Evolutionary conservation across 2,888 invertebrate species (phyloP).

Genomic region (Crocallis elinguaria): DNA sequence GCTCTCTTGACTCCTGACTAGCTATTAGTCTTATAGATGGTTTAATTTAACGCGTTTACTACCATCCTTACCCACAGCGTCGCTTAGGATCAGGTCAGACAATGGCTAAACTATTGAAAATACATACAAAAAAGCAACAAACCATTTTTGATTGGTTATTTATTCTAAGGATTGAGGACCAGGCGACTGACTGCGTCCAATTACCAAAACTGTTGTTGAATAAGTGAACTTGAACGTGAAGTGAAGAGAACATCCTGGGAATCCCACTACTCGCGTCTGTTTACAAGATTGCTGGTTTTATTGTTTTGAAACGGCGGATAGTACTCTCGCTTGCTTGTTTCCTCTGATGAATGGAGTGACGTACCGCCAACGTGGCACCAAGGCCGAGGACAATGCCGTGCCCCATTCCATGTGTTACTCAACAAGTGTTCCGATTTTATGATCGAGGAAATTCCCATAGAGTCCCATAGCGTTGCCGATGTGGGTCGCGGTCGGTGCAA

Average conservation of each 20-base stretch:
- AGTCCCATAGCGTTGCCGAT: slow-evolving; percentile 29
- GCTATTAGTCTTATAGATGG: too few species aligned
- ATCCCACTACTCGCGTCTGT: slow-evolving; percentile 22
- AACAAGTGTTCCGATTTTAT: slow-evolving; percentile 33
- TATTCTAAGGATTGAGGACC: neutral
- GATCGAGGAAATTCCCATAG: slow-evolving; percentile 52
- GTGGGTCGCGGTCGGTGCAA: slow-evolving; percentile 36
- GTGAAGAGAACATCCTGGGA: slow-evolving; percentile 16
- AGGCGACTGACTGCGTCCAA: neutral
- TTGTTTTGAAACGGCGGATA: slow-evolving; percentile 32
- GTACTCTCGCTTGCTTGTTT: slow-evolving; percentile 24
- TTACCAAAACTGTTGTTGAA: slow-evolving; percentile 2
- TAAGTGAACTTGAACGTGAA: slow-evolving; percentile 3
- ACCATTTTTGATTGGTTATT: neutral
- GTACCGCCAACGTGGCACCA: slow-evolving; percentile 18
- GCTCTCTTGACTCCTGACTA: too few species aligned
- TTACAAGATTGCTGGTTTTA: slow-evolving; percentile 31
- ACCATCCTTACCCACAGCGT: too few species aligned
- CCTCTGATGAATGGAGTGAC: slow-evolving; percentile 37
- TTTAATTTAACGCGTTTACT: too few species aligned
- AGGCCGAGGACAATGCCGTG: slow-evolving; percentile 29
- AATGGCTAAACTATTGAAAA: too few species aligned
- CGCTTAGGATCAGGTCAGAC: too few species aligned
- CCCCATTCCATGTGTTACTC: slow-evolving; percentile 15
- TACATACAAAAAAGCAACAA: too few species aligned